Evolutionary conservation across 2,797 vertebrate genomes (phyloP).

Genomic region (Coluber constrictor): DNA sequence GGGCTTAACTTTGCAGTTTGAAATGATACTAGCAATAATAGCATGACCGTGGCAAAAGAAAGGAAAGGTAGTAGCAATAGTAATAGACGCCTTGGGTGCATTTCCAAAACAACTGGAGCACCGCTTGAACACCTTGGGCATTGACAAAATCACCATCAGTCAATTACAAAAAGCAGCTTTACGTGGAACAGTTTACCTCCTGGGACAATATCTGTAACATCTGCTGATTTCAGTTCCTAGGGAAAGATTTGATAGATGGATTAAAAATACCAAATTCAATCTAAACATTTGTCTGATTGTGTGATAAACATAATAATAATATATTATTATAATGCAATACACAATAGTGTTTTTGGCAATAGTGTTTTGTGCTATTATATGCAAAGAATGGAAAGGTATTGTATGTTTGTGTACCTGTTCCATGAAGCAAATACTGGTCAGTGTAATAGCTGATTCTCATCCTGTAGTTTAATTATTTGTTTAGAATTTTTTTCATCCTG

Average conservation of each 20-base stretch:
- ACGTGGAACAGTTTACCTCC: not conserved
- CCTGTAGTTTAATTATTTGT: not conserved
- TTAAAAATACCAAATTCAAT: not conserved
- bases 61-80: not conserved
- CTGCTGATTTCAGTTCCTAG: not conserved
- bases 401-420: not conserved
- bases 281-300: not conserved
- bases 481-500: not conserved
- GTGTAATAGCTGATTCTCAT: not conserved
- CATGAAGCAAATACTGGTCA: not conserved
- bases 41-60: not conserved
- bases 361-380: not conserved
- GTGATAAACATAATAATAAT: not conserved
- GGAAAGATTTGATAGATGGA: not conserved
- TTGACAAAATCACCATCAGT: not conserved
- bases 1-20: not conserved
- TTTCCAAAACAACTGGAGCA: not conserved
- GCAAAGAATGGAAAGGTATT: not conserved
- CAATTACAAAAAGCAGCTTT: not conserved
- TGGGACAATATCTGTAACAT: not conserved
- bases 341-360: not conserved
- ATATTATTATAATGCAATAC: not conserved
- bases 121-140: not conserved
- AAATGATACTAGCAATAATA: not conserved
- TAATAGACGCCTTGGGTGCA: not conserved